Base-by-base conservation (phyloP, 1,140 invertebrate species). In the Nasonia vitripennis region DNA sequence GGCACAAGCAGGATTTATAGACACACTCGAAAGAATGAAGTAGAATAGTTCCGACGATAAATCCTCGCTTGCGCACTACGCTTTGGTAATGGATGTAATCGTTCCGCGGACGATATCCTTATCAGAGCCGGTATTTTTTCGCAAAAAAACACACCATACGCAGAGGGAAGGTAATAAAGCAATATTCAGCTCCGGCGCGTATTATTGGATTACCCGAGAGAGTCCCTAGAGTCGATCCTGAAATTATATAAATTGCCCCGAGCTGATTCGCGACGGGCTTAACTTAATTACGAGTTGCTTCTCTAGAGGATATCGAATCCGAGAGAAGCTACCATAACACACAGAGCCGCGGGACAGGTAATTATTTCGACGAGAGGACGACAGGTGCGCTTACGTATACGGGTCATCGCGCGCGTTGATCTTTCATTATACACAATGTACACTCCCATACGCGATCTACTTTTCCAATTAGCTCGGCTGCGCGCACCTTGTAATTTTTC, bases 201-300 rank as follows among this genome's bases (percentile, higher is more conserved):
- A 31, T 71, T 71, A 71, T 31, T 71, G 23, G 68, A 71, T 71
- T 71, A 71, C 9, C 2, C 23, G 31, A 27, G 73, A 27, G 73
- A 41, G 73, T 45, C 0, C 10, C 6, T 45, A 41, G 37, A 41
- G 73, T 17, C 6, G 45, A 31, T n/a, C 27, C 27, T 37, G 37
- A 75, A 45, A 75, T 34, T 45, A 75, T 37, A 75, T 37, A 75
- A 75, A 71, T 27, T n/a, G 37, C 27, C 3, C 34, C 2, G 37
- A 75, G 78, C 5, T 3, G 31, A 75, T 71, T 71, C n/a, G 45
- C 41, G 75, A 48, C 41, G 68, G 37, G 37, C 68, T 81, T 71
- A 71, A 81, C 41, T 81, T 81, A 81, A 81, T 81, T 71, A 81
- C 48, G 37, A 48, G 79, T 81, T 81, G 27, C 78, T 70, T 31